Base-by-base conservation (phyloP, 2,888 invertebrate genomes). In the Papilio elwesi region DNA sequence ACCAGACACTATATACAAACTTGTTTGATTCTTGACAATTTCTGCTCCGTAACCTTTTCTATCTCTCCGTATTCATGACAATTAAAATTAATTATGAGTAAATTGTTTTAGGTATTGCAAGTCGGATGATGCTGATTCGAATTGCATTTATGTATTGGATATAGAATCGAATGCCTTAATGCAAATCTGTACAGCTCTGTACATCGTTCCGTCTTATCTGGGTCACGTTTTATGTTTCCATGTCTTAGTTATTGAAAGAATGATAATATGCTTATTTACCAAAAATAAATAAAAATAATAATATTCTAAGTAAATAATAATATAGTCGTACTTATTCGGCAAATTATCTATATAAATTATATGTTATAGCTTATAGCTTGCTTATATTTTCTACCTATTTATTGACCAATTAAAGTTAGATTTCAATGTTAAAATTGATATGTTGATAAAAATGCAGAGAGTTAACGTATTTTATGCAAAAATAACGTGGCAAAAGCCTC, bases 111-210 rank as follows among this genome's bases (percentile, higher is more conserved):
- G 8, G 9, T 59, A 52, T n/a, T 9, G 6, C 4, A 13, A 59
- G 15, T 59, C 59, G n/a, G 10, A 57, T 59, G 38, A 3, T 9
- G n/a, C 43, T 15, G 59, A 5, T 15, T 62, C 59, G 43, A 62
- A 43, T 62, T 43, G 59, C 43, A 62, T 62, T 43, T 43, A 43
- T 43, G 43, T 62, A 62, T 62, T 62, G 59, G 43, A 62, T 62
- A 62, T 43, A 15, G 59, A 9, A 9, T 59, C 43, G 9, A 59
- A 59, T 59, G 38, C 59, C 38, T 59, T 43, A 59, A 59, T 59
- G 59, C 59, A 59, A 59, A 62, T 62, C 59, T n/a, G 59, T 43
- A 62, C 59, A 62, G 43, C 59, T 43, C 43, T n/a, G n/a, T n/a
- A n/a, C n/a, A 43, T 62, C 59, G 59, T 62, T 43, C 59, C 43